Evolutionary conservation across 1,140 invertebrate genomes (phyloP).

Genomic region (Drosophila busckii): DNA sequence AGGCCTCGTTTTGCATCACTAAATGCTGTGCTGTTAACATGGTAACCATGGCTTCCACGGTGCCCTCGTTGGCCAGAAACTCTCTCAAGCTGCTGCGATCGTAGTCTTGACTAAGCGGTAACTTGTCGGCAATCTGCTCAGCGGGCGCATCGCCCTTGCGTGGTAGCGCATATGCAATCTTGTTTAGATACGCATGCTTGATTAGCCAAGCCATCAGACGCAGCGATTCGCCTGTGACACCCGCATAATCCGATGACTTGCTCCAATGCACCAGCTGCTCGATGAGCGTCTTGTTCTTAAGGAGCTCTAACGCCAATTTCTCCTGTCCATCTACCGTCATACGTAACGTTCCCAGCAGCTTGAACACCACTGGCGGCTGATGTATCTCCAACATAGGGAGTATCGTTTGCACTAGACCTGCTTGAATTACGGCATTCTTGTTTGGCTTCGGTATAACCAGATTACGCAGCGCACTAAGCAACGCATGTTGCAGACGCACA

Average conservation of each 20-base stretch:
- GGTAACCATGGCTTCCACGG: slow-evolving; percentile 85
- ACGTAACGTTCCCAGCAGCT: slow-evolving; percentile 89
- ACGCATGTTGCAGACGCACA: slow-evolving; percentile 89
- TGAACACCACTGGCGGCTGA: slow-evolving; percentile 90
- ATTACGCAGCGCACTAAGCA: slow-evolving; percentile 90
- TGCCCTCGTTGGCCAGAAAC: slow-evolving; percentile 84
- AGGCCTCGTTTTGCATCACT: slow-evolving; percentile 94
- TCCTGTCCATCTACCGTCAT: slow-evolving; percentile 91
- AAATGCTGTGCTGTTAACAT: slow-evolving; percentile 90
- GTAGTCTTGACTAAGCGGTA: slow-evolving; percentile 59
- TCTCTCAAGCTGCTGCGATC: slow-evolving; percentile 82
- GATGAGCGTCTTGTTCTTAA: slow-evolving; percentile 71
- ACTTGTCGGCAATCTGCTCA: slow-evolving; percentile 52
- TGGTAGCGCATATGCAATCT: slow-evolving; percentile 69
- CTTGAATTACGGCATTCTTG: slow-evolving; percentile 85
- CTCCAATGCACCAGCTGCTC: slow-evolving; percentile 87
- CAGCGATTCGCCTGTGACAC: slow-evolving; percentile 91
- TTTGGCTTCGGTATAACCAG: slow-evolving; percentile 89
- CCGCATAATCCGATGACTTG: slow-evolving; percentile 87
- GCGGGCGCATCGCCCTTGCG: slow-evolving; percentile 72
- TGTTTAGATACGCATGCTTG: slow-evolving; percentile 83
- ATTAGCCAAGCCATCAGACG: slow-evolving; percentile 90
- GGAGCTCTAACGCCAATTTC: slow-evolving; percentile 64
- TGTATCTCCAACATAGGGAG: slow-evolving; percentile 87
- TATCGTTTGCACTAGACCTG: slow-evolving; percentile 86